A percentile compares a stretch with the other conserved stretches of the same genome.
phyloP scores from a whole-genome alignment of 2,113 vertebrate genomes.

The Odobenus rosmarus region DNA sequence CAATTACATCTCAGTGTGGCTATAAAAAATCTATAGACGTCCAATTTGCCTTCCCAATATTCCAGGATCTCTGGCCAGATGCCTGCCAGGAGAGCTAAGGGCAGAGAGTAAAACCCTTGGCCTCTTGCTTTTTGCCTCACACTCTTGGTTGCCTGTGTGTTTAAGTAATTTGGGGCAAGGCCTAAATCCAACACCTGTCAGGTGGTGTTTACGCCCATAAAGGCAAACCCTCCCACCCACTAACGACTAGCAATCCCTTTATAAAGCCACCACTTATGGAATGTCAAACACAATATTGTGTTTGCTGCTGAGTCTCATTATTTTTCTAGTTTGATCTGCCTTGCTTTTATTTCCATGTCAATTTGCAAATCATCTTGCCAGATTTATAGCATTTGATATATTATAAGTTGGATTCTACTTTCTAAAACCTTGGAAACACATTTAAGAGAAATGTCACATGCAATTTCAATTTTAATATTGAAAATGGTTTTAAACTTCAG shows the following conservation, averaged over 20 bases:
- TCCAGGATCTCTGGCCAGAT: background rate
- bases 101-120: background rate
- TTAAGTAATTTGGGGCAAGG: background rate
- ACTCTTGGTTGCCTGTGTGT: background rate
- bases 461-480: constrained; percentile 17
- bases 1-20: background rate
- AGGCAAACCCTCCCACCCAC: background rate
- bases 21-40: background rate
- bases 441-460: constrained; percentile 32
- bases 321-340: background rate
- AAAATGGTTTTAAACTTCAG: constrained; percentile 19
- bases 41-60: background rate
- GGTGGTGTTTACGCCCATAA: background rate
- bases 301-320: background rate
- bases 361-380: background rate
- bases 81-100: background rate
- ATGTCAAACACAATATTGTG: background rate
- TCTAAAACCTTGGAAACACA: background rate
- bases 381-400: background rate
- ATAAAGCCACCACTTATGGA: background rate
- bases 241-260: background rate
- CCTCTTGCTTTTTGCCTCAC: background rate
- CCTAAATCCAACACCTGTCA: background rate
- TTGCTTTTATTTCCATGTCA: background rate
- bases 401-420: background rate